Percentiles rank a stretch among this genome's conserved stretches.
Conservation (phyloP, 2,113 vertebrate genomes). For the Neodon shergylaensis region DNA sequence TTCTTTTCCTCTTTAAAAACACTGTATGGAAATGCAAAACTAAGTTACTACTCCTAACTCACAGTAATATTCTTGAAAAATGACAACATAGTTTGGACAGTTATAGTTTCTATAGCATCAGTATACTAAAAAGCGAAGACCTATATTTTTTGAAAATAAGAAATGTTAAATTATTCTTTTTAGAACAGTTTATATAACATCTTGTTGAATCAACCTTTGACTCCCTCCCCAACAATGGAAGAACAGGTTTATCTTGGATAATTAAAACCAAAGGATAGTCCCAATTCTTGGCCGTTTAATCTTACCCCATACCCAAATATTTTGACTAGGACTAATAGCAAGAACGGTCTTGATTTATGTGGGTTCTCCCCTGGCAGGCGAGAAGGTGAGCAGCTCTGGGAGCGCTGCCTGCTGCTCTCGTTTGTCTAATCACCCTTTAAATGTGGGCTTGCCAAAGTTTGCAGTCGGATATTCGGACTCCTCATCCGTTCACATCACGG, state of each 20-base stretch:
- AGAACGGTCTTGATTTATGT: conserved; percentile 74
- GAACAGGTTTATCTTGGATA: conserved; percentile 52
- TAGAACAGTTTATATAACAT: conserved; percentile 34
- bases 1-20: background rate
- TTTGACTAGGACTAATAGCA: conserved; percentile 70
- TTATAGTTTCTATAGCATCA: conserved; percentile 45
- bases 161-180: conserved; percentile 35
- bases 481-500: background rate
- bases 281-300: conserved; percentile 65
- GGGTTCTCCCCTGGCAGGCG: conserved; percentile 31
- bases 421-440: conserved; percentile 28
- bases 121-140: conserved; percentile 45
- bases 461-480: conserved; percentile 26
- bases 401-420: background rate
- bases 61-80: conserved; percentile 33
- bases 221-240: background rate
- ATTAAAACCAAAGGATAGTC: conserved; percentile 59
- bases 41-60: background rate
- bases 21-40: background rate
- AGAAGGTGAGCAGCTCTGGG: conserved; percentile 50
- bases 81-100: background rate
- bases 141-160: background rate
- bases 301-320: conserved; percentile 70
- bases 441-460: conserved; percentile 1
- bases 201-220: conserved; percentile 47